phyloP scores from a whole-genome alignment of 2,113 vertebrate genomes.

The Junco hyemalis region DNA sequence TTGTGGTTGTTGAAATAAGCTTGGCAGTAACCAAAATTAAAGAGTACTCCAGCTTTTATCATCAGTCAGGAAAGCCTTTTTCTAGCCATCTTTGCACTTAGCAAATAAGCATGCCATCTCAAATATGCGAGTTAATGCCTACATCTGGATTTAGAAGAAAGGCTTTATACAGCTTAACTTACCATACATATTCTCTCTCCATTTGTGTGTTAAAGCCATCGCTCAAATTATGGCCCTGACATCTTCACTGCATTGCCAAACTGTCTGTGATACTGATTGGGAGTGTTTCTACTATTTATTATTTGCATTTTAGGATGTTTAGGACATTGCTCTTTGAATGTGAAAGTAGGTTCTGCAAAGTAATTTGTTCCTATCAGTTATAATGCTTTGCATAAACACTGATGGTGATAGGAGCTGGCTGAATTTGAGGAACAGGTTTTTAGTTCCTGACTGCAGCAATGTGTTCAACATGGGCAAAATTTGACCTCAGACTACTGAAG shows the following conservation, averaged over 20 bases:
- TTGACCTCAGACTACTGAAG: background rate
- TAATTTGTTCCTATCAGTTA: slow-evolving; percentile 26
- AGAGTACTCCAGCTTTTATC: slow-evolving; percentile 77
- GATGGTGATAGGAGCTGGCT: background rate
- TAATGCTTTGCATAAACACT: slow-evolving; percentile 48
- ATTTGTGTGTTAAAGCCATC: slow-evolving; percentile 63
- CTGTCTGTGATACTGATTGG: slow-evolving; percentile 38
- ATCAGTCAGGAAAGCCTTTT: slow-evolving; percentile 74
- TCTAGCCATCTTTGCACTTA: slow-evolving; percentile 76
- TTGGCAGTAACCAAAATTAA: slow-evolving; percentile 79
- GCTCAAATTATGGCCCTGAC: slow-evolving; percentile 30
- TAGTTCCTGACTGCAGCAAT: background rate
- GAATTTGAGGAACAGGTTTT: slow-evolving; percentile 15
- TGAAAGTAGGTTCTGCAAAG: slow-evolving; percentile 28
- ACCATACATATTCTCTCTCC: slow-evolving; percentile 49
- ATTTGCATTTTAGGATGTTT: slow-evolving; percentile 23
- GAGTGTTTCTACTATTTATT: slow-evolving; percentile 27
- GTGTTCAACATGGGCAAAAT: background rate
- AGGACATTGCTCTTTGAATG: slow-evolving; percentile 45
- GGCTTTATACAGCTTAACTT: slow-evolving; percentile 70
- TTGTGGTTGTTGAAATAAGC: slow-evolving; percentile 71
- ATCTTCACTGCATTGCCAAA: slow-evolving; percentile 41
- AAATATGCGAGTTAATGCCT: slow-evolving; percentile 69
- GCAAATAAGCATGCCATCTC: slow-evolving; percentile 74
- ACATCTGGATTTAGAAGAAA: slow-evolving; percentile 75